Evolutionary conservation across 2,797 vertebrate species (phyloP), one percentile per base, ranked within the genome.

Genomic region (Sebastes vulpes): DNA sequence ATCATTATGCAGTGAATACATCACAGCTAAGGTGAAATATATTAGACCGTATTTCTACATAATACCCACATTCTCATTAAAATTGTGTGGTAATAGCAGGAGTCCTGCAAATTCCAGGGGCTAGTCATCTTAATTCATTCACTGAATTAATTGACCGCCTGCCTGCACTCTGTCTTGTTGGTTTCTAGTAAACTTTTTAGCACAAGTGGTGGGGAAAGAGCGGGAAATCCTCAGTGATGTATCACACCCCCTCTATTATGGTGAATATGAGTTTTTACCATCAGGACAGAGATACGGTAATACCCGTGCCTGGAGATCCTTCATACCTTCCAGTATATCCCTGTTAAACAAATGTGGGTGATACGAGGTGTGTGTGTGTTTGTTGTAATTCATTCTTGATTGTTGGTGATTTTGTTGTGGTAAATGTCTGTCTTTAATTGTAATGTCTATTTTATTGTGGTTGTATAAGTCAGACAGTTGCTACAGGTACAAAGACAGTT

Each of bases 41-140:
- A 26, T 79, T 29, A 21, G 3, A 57, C 3, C 50, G 4, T 23
- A 52, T 81, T 65, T 72, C 32, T 46, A 65, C 6, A 67, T 9
- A 29, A 77, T 53, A 72, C 74, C n/a, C 16, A 64, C 53, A 38
- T 73, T 61, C 25, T 42, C 2, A 56, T 57, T 58, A 14, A 57
- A 77, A 35, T n/a, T 2, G 50, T 9, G 48, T 50, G 28, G 29
- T n/a, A 42, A 48, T 61, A 11, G 28, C 10, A 64, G 18, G 31
- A 48, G 25, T 56, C 31, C 57, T 25, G 50, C n/a, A 73, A 42
- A 64, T 63, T 42, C 4, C 53, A 60, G 9, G 10, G 12, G 18
- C 25, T 53, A 53, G 42, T 59, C 25, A 26, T 26, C 12, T 31
- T 63, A 53, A 65, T 74, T 59, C 14, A 83, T 74, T 68, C 18